These are phyloP conservation scores for Nettapus auritus DNA, from an alignment of 2,113 vertebrate genomes.

Conservation along the genomic window DNA sequence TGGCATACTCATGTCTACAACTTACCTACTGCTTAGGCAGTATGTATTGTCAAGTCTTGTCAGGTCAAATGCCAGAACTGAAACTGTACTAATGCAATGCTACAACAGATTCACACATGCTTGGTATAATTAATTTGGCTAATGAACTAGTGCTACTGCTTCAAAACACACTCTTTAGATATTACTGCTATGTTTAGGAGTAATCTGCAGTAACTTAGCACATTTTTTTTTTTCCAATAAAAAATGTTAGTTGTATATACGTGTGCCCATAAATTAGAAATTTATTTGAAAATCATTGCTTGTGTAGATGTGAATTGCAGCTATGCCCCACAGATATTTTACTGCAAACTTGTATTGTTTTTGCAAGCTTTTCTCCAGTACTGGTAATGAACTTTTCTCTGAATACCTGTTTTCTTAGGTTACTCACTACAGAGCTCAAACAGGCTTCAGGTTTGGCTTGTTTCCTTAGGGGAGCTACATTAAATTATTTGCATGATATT, in stretches of 20 bases:
- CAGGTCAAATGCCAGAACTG: too few species aligned
- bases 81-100: neutral
- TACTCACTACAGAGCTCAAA: neutral
- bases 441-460: neutral
- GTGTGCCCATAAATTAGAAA: neutral
- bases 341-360: neutral
- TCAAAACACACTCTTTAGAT: neutral
- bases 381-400: neutral
- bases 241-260: neutral
- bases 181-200: neutral
- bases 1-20: neutral
- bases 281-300: neutral
- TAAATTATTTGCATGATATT: neutral
- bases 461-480: neutral
- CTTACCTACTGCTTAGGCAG: neutral
- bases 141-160: neutral
- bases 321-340: neutral
- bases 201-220: neutral
- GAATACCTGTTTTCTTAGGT: neutral
- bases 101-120: neutral
- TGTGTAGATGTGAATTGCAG: neutral
- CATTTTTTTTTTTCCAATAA: neutral
- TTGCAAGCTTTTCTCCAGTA: neutral
- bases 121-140: neutral
- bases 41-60: neutral